Evolutionary conservation across 2,888 invertebrate species (phyloP).

Genomic region (Acleris cristana): DNA sequence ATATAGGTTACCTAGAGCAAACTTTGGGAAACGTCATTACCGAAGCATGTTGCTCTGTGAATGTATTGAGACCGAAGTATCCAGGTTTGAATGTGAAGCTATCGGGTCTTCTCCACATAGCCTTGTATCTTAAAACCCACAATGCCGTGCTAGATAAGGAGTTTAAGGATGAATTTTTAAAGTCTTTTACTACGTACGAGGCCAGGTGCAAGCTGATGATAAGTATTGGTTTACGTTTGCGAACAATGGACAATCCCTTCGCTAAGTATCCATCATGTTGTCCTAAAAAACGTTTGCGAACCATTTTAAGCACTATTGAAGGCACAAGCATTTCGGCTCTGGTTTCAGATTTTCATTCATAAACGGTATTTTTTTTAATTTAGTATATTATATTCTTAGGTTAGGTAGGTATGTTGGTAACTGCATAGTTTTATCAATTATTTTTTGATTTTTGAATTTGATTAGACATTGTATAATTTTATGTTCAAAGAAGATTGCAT

Average conservation of each 20-base stretch:
- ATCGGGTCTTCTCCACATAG: slow-evolving; percentile 83
- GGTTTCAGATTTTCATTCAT: not conserved
- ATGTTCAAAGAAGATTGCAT: slow-evolving; percentile 3
- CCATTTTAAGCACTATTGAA: slow-evolving; percentile 41
- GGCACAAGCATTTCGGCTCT: slow-evolving; percentile 25
- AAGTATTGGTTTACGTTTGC: slow-evolving; percentile 71
- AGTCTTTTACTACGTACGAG: slow-evolving; percentile 63
- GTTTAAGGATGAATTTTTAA: slow-evolving; percentile 60
- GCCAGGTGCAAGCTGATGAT: slow-evolving; percentile 66
- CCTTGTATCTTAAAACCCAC: slow-evolving; percentile 81
- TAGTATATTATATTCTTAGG: slow-evolving; percentile 37
- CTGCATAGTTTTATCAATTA: too few relatives aligned
- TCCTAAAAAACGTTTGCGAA: slow-evolving; percentile 42
- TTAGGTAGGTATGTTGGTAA: too few relatives aligned
- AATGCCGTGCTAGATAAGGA: slow-evolving; percentile 63
- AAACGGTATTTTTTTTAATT: not conserved
- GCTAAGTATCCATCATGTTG: slow-evolving; percentile 70
- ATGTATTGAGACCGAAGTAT: slow-evolving; percentile 83
- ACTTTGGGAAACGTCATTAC: slow-evolving; percentile 81
- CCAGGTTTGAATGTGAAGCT: slow-evolving; percentile 78
- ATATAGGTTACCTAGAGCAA: slow-evolving; percentile 85
- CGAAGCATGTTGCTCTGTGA: slow-evolving; percentile 79
- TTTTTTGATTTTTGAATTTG: too few relatives aligned
- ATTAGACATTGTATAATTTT: not conserved
- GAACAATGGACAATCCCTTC: slow-evolving; percentile 83